Evolutionary conservation across 2,113 vertebrate species (phyloP), one percentile per base, ranked within the genome.

Genomic region (Crypturellus undulatus): DNA sequence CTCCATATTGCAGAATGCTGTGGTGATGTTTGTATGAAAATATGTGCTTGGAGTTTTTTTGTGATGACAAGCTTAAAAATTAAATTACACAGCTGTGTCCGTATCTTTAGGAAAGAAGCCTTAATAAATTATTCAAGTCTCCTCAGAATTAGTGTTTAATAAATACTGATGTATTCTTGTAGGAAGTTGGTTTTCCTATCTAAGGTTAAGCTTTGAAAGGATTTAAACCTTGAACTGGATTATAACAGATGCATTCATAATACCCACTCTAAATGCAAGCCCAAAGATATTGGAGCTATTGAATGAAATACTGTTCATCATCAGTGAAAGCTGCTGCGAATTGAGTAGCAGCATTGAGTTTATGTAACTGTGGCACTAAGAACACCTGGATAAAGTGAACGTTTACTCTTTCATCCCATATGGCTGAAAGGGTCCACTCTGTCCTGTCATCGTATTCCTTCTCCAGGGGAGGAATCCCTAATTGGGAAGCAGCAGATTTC

Each of bases 51-150:
- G 58, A 84, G 34, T 20, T 67, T 56, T 73, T 89, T 92, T 59
- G 52, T 60, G 75, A 51, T 69, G 78, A 32, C 32, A 36, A 51
- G 32, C 42, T 80, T 92, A 62, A 87, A 90, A 86, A 80, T 80
- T 26, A 83, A 88, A 75, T 95, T 68, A 70, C 62, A 18, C 15
- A 30, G 10, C 59, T 73, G n/a, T 54, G 62, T 52, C 67, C 49
- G 18, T 80, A 77, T 73, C 62, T 83, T 81, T 63, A 84, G 64
- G 34, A 63, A 90, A 90, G 45, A 52, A 71, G 19, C 30, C 34
- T 63, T 67, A 40, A 78, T 67, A 85, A 93, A 93, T 84, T 78
- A 86, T 90, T 84, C 79, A 95, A 45, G 32, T 59, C 42, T 89
- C 78, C 87, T 81, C 47, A 81, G 86, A 89, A 91, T 75, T 38